A percentile compares a stretch with the other conserved stretches of the same genome.
These are phyloP conservation scores for Trinorchestia longiramus DNA, from an alignment of 1,140 invertebrate species.

Conservation along the genomic window DNA sequence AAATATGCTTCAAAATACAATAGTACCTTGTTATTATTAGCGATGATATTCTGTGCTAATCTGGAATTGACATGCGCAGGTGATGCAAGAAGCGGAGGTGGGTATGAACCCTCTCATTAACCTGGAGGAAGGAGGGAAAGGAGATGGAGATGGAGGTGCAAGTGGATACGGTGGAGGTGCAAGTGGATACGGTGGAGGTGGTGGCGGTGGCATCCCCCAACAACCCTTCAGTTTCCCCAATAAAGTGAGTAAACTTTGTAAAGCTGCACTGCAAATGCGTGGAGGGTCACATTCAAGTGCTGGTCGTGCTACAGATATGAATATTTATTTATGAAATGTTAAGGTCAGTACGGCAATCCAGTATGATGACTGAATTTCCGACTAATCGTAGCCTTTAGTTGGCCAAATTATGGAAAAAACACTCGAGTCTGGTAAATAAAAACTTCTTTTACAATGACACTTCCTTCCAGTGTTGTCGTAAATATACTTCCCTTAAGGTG, in stretches of 20 bases:
- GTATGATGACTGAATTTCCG: no score
- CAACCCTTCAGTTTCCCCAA: slow-evolving; percentile 59
- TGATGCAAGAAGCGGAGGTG: slow-evolving; percentile 62
- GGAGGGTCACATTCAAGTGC: neutral
- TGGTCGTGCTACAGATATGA: no score
- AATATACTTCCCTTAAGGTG: no score
- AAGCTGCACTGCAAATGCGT: neutral
- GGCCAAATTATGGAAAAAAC: no score
- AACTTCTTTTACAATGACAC: no score
- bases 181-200: slow-evolving; percentile 59
- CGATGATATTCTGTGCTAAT: neutral
- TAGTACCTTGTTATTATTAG: no score
- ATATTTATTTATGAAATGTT: no score
- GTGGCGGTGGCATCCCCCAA: slow-evolving; percentile 58
- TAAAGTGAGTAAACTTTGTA: slow-evolving; percentile 44
- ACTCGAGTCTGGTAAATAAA: no score
- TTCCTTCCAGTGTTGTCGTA: no score
- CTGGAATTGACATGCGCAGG: neutral
- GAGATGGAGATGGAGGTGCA: slow-evolving; percentile 55
- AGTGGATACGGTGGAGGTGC: slow-evolving; percentile 61
- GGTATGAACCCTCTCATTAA: slow-evolving; percentile 58
- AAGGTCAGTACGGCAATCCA: no score
- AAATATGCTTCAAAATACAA: no score
- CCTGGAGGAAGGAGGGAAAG: slow-evolving; percentile 58
- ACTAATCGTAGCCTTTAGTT: no score